Evolutionary conservation across 2,113 vertebrate species (phyloP), one percentile per base, ranked within the genome.

Genomic region (Trachemys scripta): DNA sequence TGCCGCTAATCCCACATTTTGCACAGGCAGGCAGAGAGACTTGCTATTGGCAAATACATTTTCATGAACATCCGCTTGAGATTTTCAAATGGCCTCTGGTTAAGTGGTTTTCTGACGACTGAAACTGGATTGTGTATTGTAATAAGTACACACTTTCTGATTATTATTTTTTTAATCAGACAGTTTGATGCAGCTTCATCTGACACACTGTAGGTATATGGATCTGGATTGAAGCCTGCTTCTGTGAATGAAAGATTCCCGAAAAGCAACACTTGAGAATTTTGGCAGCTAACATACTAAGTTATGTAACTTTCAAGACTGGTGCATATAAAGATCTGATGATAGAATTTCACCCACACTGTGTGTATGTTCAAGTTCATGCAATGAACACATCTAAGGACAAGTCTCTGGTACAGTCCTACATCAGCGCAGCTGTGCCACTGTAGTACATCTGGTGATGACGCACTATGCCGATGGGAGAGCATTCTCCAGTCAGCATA

Each of bases 361-460:
- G 76, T 69, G 90, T 94, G 0, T 90, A 10, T 91, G 95, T 87
- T 79, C 65, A 81, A 79, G 81, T 85, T 90, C 91, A 96, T 93
- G 89, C n/a, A 95, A 87, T 94, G 92, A 93, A 95, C 62, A 83
- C 35, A 90, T 54, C 29, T 54, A 54, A 54, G 53, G 20, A 54
- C 53, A 54, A 54, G 3, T 54, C 53, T 54, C 20, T 9, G 20
- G 53, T 54, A 54, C 53, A 54, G 53, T 3, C 1, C 53, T 22
- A 54, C 51, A 53, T 19, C 51, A 19, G 51, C 19, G 2, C 51
- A 53, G 51, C 51, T 53, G 51, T 4, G 6, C 51, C 6, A 1
- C 51, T 53, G 51, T 53, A 53, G 51, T 53, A 53, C 53, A 54
- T 54, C 20, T 54, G 20, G 20, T 54, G 53, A 54, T 22, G 53